phyloP scores from a whole-genome alignment of 2,113 vertebrate species.

The Daboia siamensis region DNA sequence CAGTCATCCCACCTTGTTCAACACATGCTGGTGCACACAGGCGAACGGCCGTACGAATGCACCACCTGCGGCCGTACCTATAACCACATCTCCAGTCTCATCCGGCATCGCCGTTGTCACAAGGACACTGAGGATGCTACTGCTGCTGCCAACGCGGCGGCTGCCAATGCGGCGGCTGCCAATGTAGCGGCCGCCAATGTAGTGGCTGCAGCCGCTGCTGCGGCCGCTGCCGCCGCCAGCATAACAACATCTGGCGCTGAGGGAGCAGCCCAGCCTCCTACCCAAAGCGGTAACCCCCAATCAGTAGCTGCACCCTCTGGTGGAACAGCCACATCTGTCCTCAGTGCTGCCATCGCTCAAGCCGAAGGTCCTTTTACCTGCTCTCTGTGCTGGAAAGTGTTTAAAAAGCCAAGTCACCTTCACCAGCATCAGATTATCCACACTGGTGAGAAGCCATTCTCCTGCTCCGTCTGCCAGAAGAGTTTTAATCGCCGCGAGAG shows the following conservation, averaged over 20 bases:
- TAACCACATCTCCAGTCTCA: constrained; percentile 73
- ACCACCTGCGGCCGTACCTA: constrained; percentile 70
- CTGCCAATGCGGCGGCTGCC: neutral
- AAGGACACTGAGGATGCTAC: constrained; percentile 48
- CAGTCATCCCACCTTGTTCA: constrained; percentile 72
- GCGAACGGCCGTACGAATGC: constrained; percentile 69
- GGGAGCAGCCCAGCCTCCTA: fast-evolving
- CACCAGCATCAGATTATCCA: constrained; percentile 94
- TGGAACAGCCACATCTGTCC: neutral
- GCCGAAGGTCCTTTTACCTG: constrained; percentile 71
- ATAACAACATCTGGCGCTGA: neutral
- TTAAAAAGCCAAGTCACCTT: constrained; percentile 93
- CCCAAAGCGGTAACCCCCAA: constrained; percentile 15
- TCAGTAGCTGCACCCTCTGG: neutral
- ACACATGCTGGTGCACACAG: constrained; percentile 74
- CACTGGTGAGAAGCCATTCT: constrained; percentile 88
- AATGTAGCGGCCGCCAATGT: fast-evolving
- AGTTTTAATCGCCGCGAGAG: constrained; percentile 93
- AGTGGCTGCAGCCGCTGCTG: fast-evolving
- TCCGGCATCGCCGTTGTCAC: constrained; percentile 72
- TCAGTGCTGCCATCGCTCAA: neutral
- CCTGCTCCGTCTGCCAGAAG: constrained; percentile 84
- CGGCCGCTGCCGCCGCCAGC: neutral
- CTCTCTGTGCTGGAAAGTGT: constrained; percentile 88
- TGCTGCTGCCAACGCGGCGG: fast-evolving